Evolutionary conservation across 1,140 invertebrate species (phyloP), one percentile per base, ranked within the genome.

Genomic region (Drosophila ficusphila): DNA sequence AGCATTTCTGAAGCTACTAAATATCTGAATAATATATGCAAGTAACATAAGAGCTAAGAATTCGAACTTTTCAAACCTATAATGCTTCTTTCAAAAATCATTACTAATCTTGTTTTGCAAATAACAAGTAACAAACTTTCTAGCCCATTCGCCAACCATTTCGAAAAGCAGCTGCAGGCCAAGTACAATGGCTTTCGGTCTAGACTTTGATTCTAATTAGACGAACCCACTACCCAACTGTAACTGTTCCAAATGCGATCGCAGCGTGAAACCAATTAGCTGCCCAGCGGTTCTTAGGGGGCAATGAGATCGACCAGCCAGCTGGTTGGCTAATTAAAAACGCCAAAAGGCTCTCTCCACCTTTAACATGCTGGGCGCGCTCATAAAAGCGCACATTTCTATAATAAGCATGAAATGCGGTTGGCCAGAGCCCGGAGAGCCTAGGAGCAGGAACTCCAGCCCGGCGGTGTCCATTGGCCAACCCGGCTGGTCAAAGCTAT

Each of bases 341-440:
- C 23, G 72, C 72, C 81, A 81, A 69, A 74, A 68, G 76, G 76
- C 72, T 27, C 16, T 67, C 52, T 48, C 46, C 58, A 61, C 73
- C 70, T 78, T 71, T 39, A 62, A 60, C 74, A 70, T 68, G 74
- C 74, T 77, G 69, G 31, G 70, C 52, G 56, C 46, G 42, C 51
- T 88, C 82, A 89, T 89, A 89, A 89, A 89, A 88, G 62, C 36
- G 58, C 73, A 77, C 81, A 88, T 88, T 75, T 82, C 67, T 77
- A 68, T 86, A 86, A 86, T 86, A 88, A 78, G 82, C 77, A 86
- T 86, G 74, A 88, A 88, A 82, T 85, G 60, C 67, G 57, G 56
- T 31, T 29, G n/a, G 51, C n/a, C n/a, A n/a, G n/a, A n/a, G 21
- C 8, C n/a, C 12, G 7, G 23, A 39, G 27, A 21, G 2, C 29